Evolutionary conservation across 2,113 vertebrate species (phyloP).

Genomic region (Ascaphus truei): DNA sequence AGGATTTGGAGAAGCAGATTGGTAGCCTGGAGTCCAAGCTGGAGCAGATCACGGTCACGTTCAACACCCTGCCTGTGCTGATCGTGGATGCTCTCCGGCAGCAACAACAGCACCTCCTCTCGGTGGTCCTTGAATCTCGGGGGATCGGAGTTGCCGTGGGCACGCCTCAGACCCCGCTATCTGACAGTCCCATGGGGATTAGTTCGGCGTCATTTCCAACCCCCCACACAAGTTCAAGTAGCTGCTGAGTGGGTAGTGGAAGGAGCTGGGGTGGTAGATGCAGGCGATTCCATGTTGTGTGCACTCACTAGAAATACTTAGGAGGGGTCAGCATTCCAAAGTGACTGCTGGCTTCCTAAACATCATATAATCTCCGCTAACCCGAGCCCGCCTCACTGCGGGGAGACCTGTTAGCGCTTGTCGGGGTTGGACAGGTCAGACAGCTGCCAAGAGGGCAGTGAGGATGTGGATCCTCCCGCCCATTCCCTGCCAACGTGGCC

Average conservation of each 20-base stretch:
- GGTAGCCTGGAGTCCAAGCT: constrained; percentile 87
- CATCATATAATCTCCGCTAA: constrained; percentile 19
- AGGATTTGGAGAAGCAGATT: constrained; percentile 96
- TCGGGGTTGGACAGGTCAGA: too few species aligned
- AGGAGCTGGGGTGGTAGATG: not conserved
- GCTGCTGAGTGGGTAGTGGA: constrained; percentile 68
- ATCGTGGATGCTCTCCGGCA: constrained; percentile 83
- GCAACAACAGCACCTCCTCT: constrained; percentile 88
- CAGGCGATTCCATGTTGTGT: not conserved
- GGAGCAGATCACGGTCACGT: constrained; percentile 84
- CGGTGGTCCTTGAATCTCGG: constrained; percentile 73
- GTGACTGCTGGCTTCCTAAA: not conserved
- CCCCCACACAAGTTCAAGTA: constrained; percentile 83
- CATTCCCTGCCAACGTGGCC: constrained; percentile 31
- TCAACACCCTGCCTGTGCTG: constrained; percentile 84
- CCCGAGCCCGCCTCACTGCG: not conserved
- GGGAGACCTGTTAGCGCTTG: not conserved
- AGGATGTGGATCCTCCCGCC: not conserved
- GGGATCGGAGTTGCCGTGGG: constrained; percentile 58
- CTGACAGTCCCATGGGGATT: constrained; percentile 70
- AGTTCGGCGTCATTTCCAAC: constrained; percentile 76
- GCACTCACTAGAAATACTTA: not conserved
- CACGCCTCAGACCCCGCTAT: constrained; percentile 62
- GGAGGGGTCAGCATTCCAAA: not conserved
- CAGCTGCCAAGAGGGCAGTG: not conserved